Evolutionary conservation across 2,113 vertebrate genomes (phyloP), one percentile per base, ranked within the genome.

Genomic region (Dromaius novaehollandiae): DNA sequence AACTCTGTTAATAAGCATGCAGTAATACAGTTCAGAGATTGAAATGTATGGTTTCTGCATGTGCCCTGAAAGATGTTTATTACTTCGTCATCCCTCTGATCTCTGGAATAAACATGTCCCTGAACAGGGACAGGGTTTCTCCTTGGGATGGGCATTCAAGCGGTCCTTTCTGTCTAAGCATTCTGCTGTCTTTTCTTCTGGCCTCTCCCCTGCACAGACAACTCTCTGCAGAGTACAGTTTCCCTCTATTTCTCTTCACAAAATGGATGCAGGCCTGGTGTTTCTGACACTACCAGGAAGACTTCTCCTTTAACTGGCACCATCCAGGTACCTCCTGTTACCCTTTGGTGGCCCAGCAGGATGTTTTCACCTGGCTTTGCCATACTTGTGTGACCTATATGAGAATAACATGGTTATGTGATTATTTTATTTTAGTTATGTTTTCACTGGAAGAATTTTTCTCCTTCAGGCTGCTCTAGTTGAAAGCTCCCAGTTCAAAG

Each of bases 401-500:
- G 64, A 93, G 55, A 90, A 68, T 56, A 82, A 69, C 71, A 44
- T 96, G 46, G 13, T 83, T 91, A 30, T 71, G 46, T 68, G 21
- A 51, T 34, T 60, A 13, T 20, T 25, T 42, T 18, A 61, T 30
- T 84, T 88, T 51, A 48, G 0, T 8, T 76, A 40, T 44, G 6
- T 81, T 94, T 69, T 95, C 50, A 95, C 25, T 88, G 60, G 60
- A 91, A 91, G 38, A 80, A 36, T 60, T 93, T 94, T 89, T 63
- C n/a, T 84, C 51, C 28, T 91, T 3, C 69, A 98, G 98, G 96
- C 90, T 4, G 97, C 97, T 88, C 97, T 99, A 85, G 98, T 95
- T 34, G 98, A 98, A 74, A 99, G 99, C 66, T 94, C 97, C 13
- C 98, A 96, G 84, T 98, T 99, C 78, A 99, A 99, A 93, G 98